These are phyloP conservation scores for Drosophila repletoides DNA, from an alignment of 1,140 invertebrate species.

Conservation along the genomic window DNA sequence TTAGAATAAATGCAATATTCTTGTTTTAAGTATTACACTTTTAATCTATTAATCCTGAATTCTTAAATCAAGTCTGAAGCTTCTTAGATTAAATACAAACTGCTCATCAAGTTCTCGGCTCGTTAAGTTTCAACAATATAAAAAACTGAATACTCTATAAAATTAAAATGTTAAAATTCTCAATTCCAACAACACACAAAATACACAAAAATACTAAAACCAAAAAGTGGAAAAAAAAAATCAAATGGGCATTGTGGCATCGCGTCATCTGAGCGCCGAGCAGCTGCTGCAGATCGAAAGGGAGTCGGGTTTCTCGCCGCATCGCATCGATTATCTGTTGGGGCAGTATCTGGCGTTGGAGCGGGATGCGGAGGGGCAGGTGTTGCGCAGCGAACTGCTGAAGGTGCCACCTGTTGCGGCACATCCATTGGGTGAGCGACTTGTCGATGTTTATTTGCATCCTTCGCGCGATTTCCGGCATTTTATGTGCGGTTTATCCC, in stretches of 20 bases:
- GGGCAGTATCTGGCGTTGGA: slow-evolving; percentile 36
- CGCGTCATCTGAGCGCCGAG: slow-evolving; percentile 28
- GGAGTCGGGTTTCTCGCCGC: slow-evolving; percentile 38
- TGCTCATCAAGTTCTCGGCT: too few species aligned
- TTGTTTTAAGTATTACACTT: too few species aligned
- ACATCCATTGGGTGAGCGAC: slow-evolving; percentile 34
- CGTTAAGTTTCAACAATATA: too few species aligned
- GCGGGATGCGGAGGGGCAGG: slow-evolving; percentile 23
- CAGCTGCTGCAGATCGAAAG: slow-evolving; percentile 27
- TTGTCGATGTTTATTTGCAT: slow-evolving; percentile 37
- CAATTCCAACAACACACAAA: too few species aligned
- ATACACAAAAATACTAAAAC: too few species aligned
- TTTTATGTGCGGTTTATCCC: slow-evolving; percentile 24
- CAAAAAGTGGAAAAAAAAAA: too few species aligned
- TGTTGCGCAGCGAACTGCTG: slow-evolving; percentile 39
- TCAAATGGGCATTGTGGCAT: slow-evolving; percentile 35
- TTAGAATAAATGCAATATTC: too few species aligned
- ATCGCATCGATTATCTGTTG: slow-evolving; percentile 44
- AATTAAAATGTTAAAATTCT: too few species aligned
- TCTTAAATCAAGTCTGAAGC: too few species aligned
- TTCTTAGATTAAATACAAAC: too few species aligned
- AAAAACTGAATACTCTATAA: too few species aligned
- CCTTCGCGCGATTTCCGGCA: slow-evolving; percentile 41
- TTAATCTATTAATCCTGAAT: too few species aligned
- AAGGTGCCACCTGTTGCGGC: slow-evolving; percentile 27